Conservation (phyloP, 2,888 invertebrate species). For the Meteorus colon region DNA sequence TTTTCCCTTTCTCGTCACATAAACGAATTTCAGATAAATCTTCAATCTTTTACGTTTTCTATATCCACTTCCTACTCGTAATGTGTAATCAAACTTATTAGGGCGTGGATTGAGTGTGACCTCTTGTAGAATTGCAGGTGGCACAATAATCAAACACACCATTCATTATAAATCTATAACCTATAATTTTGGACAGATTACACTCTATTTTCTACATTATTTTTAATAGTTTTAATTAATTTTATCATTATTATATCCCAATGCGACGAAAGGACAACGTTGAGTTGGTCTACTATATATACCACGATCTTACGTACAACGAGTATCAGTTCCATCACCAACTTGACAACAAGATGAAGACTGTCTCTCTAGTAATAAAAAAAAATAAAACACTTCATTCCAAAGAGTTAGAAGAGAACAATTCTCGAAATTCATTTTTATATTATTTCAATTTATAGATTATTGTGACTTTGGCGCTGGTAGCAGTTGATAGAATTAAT, state of each 20-base stretch:
- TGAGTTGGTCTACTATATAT: conserved; percentile 61
- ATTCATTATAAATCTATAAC: conserved; percentile 60
- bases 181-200: conserved; percentile 61
- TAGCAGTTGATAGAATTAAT: conserved; percentile 40
- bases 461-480: conserved; percentile 52
- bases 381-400: not conserved
- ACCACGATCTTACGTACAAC: conserved; percentile 37
- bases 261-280: conserved; percentile 46
- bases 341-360: conserved; percentile 62
- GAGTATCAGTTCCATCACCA: conserved; percentile 57
- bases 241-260: conserved; percentile 53
- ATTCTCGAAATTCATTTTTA: not conserved
- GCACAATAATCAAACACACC: conserved; percentile 52
- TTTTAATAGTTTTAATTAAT: conserved; percentile 67
- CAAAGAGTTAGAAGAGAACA: not conserved
- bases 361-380: conserved; percentile 55
- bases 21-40: conserved; percentile 8
- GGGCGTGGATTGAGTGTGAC: conserved; percentile 19
- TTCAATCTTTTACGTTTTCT: conserved; percentile 18
- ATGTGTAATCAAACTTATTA: conserved; percentile 19
- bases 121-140: conserved; percentile 41
- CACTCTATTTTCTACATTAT: conserved; percentile 51
- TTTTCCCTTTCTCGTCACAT: not conserved
- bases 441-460: conserved; percentile 53
- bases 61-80: not conserved